These are phyloP conservation scores for Rynchops niger DNA, from an alignment of 2,113 vertebrate species.

Conservation along the genomic window DNA sequence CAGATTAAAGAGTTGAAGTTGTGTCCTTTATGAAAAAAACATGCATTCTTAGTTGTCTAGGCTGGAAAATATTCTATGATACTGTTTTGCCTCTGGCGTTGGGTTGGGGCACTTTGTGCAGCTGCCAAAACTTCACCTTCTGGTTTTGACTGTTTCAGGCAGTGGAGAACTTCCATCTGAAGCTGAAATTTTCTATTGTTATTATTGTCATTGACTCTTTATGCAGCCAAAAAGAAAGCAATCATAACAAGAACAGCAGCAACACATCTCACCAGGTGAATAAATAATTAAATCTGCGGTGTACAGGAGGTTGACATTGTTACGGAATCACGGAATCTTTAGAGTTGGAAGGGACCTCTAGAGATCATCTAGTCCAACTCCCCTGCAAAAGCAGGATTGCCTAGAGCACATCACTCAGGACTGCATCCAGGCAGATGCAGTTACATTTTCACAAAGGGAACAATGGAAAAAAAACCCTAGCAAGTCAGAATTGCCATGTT, in stretches of 20 bases:
- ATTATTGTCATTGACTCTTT: neutral
- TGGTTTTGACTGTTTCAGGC: neutral
- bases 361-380: no score
- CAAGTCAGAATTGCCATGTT: neutral
- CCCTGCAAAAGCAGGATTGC: no score
- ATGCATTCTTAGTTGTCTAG: neutral
- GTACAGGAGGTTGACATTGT: neutral
- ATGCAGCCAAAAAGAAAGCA: neutral
- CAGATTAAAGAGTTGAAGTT: neutral
- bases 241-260: neutral
- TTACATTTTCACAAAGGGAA: neutral
- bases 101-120: neutral
- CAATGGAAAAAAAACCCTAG: neutral
- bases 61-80: neutral
- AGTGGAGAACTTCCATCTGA: neutral
- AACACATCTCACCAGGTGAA: neutral
- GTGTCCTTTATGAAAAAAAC: neutral
- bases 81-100: neutral
- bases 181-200: neutral
- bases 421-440: no score
- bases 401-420: no score
- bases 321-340: no score
- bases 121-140: neutral
- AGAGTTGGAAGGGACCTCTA: no score
- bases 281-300: neutral